Conservation (phyloP, 2,113 vertebrate genomes). For the Oncorhynchus kisutch region DNA sequence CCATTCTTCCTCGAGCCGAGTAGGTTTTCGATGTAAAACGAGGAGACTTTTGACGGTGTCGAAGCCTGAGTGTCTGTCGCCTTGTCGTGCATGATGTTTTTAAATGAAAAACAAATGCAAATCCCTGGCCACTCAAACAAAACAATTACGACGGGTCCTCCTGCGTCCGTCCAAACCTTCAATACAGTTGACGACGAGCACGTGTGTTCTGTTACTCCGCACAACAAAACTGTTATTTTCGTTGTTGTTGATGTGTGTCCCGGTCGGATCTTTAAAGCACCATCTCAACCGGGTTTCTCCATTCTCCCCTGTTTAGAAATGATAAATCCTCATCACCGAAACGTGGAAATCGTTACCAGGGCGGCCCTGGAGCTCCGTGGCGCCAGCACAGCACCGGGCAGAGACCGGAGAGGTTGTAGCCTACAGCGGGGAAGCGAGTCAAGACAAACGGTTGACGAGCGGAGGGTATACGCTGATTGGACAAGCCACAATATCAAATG, state of each 20-base stretch:
- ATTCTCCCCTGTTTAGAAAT: neutral
- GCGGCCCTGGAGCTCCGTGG: conserved; percentile 32
- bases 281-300: conserved; percentile 41
- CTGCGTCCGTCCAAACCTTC: neutral
- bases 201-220: conserved; percentile 10
- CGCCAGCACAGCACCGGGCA: conserved; percentile 24
- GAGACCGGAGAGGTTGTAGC: conserved; percentile 56
- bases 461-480: conserved; percentile 71
- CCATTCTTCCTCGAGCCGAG: conserved; percentile 70
- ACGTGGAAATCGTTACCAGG: conserved; percentile 2
- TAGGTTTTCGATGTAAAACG: conserved; percentile 89
- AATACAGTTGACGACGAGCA: neutral
- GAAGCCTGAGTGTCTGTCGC: conserved; percentile 63
- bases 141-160: neutral
- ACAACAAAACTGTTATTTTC: conserved; percentile 27
- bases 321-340: conserved; percentile 20
- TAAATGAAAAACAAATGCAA: neutral
- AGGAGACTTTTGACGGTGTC: conserved; percentile 76
- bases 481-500: conserved; percentile 70
- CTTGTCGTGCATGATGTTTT: conserved; percentile 77
- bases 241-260: conserved; percentile 12
- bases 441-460: conserved; percentile 65
- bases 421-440: conserved; percentile 66
- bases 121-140: too few species aligned
- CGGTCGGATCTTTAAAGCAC: conserved; percentile 42